A percentile compares a stretch with the other conserved stretches of the same genome.
These are phyloP conservation scores for Tipula confusa DNA, from an alignment of 2,888 invertebrate genomes.

Conservation along the genomic window DNA sequence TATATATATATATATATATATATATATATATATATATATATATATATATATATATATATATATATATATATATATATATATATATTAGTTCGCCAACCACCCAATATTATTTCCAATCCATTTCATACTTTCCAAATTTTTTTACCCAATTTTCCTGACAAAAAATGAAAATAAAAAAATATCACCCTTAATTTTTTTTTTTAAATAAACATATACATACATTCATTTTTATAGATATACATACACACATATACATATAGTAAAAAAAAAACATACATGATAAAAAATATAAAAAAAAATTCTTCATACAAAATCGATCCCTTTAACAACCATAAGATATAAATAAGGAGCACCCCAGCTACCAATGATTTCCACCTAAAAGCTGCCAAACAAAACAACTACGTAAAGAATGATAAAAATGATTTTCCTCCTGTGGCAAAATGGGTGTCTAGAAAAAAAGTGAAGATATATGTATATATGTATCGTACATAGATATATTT, in stretches of 20 bases:
- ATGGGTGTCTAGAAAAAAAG: slow-evolving; percentile 15
- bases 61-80: too few species aligned
- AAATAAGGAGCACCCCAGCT: slow-evolving; percentile 25
- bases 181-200: slow-evolving; percentile 16
- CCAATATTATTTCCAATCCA: slow-evolving; percentile 1
- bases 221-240: not conserved
- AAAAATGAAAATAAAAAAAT: slow-evolving; percentile 12
- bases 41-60: too few species aligned
- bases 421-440: slow-evolving; percentile 12
- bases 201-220: not conserved
- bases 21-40: too few species aligned
- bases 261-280: not conserved
- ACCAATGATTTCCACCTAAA: slow-evolving; percentile 25
- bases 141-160: slow-evolving; percentile 5
- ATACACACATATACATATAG: not conserved
- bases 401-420: slow-evolving; percentile 20
- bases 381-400: slow-evolving; percentile 25
- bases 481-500: too few species aligned
- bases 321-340: slow-evolving; percentile 25
- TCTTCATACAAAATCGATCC: slow-evolving; percentile 16
- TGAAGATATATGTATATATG: not conserved
- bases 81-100: not conserved
- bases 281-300: slow-evolving; percentile 3
- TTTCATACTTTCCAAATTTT: not conserved
- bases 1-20: too few species aligned